Evolutionary conservation across 2,888 invertebrate species (phyloP).

Genomic region (Xanthostigma xanthostigma): DNA sequence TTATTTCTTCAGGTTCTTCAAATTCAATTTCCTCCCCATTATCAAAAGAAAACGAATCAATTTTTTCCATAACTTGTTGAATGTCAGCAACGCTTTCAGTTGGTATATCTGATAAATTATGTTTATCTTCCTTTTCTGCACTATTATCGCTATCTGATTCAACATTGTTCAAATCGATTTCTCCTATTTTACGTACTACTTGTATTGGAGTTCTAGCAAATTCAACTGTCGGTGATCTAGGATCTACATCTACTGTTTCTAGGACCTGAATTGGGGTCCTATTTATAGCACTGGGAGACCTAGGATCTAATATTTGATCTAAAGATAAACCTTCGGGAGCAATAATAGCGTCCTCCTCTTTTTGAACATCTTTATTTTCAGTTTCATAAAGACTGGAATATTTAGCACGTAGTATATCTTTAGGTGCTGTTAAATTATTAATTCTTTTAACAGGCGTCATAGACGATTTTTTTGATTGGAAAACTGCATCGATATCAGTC

Average conservation of each 20-base stretch:
- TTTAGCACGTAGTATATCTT: constrained; percentile 18
- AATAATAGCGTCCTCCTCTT: not conserved
- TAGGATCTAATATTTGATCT: constrained; percentile 25
- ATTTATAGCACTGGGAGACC: constrained; percentile 34
- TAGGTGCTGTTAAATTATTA: not conserved
- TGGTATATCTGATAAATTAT: not conserved
- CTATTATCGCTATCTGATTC: not conserved
- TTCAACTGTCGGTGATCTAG: constrained; percentile 41
- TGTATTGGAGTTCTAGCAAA: constrained; percentile 43
- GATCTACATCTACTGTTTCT: constrained; percentile 24
- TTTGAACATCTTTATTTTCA: constrained; percentile 3
- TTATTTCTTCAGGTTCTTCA: not conserved
- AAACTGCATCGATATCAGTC: constrained; percentile 27
- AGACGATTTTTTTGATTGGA: constrained; percentile 11
- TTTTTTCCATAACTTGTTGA: not conserved
- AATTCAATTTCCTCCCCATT: not conserved
- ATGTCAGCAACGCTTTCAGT: not conserved
- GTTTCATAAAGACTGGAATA: constrained; percentile 19
- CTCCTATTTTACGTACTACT: constrained; percentile 9
- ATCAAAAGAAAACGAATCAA: not conserved
- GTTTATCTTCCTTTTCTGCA: constrained; percentile 1
- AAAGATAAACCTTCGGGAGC: too few relatives aligned
- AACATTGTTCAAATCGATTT: not conserved
- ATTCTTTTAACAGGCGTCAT: not conserved
- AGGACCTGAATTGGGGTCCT: constrained; percentile 29